Evolutionary conservation across 2,888 invertebrate genomes (phyloP), one percentile per base, ranked within the genome.

Genomic region (Fragum whitleyi): DNA sequence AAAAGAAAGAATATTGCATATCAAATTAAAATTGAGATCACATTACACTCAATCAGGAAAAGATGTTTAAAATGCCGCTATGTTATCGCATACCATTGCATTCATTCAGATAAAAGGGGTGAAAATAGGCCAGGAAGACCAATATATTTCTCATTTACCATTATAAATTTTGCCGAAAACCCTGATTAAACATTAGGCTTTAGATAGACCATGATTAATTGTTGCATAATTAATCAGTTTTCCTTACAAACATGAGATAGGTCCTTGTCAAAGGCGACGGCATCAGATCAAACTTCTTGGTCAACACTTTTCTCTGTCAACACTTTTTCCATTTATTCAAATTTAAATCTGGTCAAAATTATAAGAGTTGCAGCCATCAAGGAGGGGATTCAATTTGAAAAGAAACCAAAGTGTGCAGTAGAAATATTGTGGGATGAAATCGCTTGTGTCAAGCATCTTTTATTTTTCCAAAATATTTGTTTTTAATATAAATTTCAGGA

Each of bases 171-270:
- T 53, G 62, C 73, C 21, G 61, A 75, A 82, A 82, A 68, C 51
- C 78, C 73, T 78, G 82, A 82, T 82, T 78, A 75, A 77, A 77
- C 78, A 82, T 75, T 78, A 55, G 55, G 61, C 42, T 32, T 16
- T 55, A 71, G 82, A 82, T 82, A 82, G 77, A 23, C 69, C 51
- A 21, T 82, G 82, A 82, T 82, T 78, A 82, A 82, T 78, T 75
- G 68, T 78, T 75, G 78, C 82, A 78, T 82, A 78, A 82, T 82
- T 82, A 82, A 78, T 78, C 82, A 78, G 65, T 14, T 6, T 19
- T 19, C 39, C 65, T 65, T 42, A 65, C 65, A 65, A 65, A 65
- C 65, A 65, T 36, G 42, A 65, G 65, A 65, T 65, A 65, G 65
- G 42, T n/a, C 65, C 65, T 2, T 65, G 65, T 65, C 65, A 65